These are phyloP conservation scores for Resseliella maxima DNA, from an alignment of 2,888 invertebrate species.

Conservation along the genomic window DNA sequence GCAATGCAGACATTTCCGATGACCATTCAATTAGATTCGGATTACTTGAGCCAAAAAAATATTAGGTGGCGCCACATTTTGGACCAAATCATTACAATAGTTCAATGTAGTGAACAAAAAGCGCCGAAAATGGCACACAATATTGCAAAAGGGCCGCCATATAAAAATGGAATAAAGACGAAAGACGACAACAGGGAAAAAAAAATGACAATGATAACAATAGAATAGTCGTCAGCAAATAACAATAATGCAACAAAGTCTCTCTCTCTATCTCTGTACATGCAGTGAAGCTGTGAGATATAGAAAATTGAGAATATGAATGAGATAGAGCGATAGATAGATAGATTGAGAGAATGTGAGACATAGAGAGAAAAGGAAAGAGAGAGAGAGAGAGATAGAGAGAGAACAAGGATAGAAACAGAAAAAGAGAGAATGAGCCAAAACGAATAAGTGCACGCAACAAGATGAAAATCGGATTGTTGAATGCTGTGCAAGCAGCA, in stretches of 20 bases:
- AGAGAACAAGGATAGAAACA: not conserved
- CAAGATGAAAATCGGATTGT: conserved; percentile 48
- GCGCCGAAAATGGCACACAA: not conserved
- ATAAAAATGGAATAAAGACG: not conserved
- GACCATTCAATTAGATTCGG: not conserved
- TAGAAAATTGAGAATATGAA: too few relatives aligned
- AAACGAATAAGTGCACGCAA: not conserved
- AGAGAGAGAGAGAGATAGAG: not conserved
- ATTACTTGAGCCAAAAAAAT: not conserved
- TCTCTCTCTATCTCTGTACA: not conserved
- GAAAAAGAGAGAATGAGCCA: not conserved
- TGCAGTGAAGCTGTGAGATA: not conserved
- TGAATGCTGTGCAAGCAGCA: conserved; percentile 46
- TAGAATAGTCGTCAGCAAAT: conserved; percentile 22
- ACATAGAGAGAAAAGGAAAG: not conserved
- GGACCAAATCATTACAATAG: not conserved
- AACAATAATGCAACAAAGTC: conserved; percentile 34
- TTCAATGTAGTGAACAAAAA: not conserved
- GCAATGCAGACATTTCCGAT: conserved; percentile 7
- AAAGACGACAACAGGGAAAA: not conserved
- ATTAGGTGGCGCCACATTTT: conserved; percentile 43
- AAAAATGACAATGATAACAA: conserved; percentile 9
- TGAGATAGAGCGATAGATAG: too few relatives aligned
- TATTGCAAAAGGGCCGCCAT: not conserved
- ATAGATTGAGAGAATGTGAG: not conserved